Conservation (phyloP, 2,113 vertebrate species). For the Camelus bactrianus region DNA sequence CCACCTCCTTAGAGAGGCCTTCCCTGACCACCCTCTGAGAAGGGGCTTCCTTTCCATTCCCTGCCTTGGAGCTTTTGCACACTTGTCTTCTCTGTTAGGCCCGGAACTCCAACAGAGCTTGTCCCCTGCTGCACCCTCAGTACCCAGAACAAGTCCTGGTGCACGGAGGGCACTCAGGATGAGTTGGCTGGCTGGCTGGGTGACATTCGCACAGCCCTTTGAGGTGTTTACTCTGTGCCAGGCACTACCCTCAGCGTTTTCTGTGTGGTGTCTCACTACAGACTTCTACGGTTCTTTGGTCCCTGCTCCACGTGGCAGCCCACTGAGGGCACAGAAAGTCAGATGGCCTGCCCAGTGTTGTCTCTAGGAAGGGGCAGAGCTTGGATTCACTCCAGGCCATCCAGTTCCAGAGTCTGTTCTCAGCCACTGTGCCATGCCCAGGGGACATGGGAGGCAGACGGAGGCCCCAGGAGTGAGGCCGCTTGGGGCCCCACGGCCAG, state of each 20-base stretch:
- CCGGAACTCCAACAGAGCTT: accelerated
- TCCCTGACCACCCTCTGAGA: neutral
- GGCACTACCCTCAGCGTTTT: neutral
- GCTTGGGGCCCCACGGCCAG: accelerated
- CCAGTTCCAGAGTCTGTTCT: neutral
- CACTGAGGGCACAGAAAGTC: neutral
- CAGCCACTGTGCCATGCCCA: too few relatives aligned
- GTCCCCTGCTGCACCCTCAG: neutral
- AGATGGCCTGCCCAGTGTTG: neutral
- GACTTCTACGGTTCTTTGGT: neutral
- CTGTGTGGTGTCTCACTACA: neutral
- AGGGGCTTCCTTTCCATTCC: neutral
- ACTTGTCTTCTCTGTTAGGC: neutral
- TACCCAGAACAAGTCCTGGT: neutral
- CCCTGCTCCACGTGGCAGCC: neutral
- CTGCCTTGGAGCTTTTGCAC: neutral
- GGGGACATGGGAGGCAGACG: neutral
- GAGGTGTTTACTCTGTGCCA: neutral
- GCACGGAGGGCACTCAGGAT: accelerated
- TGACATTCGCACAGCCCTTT: neutral
- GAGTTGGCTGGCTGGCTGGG: neutral
- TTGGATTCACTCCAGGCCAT: neutral
- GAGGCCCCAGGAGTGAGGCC: neutral
- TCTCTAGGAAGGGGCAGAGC: neutral
- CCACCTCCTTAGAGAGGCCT: neutral